Evolutionary conservation across 37 sponge, comb jelly and placozoan species (phyloP).

Genomic region (Diacarnus erythraeanus): DNA sequence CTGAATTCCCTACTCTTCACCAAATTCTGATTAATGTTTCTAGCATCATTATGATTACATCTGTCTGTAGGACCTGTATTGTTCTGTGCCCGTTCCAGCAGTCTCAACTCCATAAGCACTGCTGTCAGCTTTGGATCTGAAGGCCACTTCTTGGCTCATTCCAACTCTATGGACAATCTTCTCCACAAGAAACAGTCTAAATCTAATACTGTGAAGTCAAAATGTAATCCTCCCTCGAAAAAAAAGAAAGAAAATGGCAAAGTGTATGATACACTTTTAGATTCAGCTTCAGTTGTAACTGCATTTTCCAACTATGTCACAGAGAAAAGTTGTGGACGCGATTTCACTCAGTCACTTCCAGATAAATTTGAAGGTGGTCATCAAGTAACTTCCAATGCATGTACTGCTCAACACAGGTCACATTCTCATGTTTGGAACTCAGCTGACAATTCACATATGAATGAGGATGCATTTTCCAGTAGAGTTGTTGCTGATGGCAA

Average conservation of each 20-base stretch:
- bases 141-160: neutral
- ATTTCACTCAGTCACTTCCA: neutral
- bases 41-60: too few species aligned
- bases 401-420: too few species aligned
- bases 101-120: constrained; percentile 47
- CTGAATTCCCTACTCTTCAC: too few species aligned
- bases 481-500: too few species aligned
- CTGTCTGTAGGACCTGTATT: neutral
- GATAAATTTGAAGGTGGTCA: too few species aligned
- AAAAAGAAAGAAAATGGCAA: constrained; percentile 1
- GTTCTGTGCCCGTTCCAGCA: constrained; percentile 26
- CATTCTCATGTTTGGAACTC: too few species aligned
- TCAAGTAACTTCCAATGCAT: too few species aligned
- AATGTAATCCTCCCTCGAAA: neutral
- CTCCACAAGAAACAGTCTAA: neutral
- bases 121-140: constrained; percentile 15
- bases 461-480: too few species aligned
- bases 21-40: too few species aligned
- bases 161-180: constrained; percentile 5
- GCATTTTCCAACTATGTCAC: neutral
- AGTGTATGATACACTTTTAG: neutral
- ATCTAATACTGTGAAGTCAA: neutral
- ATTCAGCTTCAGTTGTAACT: neutral
- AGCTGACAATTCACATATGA: too few species aligned
- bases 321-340: neutral